These are phyloP conservation scores for Oscheius sp. DNA, from an alignment of 2,888 invertebrate genomes.

Conservation along the genomic window DNA sequence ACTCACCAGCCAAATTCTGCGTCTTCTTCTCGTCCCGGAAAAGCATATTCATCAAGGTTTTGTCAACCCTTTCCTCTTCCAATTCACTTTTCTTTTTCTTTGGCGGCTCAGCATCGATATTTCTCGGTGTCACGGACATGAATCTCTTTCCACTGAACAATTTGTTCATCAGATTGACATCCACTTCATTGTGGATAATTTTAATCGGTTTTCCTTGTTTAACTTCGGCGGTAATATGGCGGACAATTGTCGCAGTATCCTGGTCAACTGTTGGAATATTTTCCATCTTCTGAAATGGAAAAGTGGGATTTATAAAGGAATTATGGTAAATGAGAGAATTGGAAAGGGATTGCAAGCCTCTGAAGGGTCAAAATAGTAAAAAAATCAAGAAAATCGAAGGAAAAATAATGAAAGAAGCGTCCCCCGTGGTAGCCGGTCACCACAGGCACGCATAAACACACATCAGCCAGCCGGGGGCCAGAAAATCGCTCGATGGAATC, in stretches of 20 bases:
- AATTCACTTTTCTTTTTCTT: conserved; percentile 1
- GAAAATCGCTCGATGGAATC: conserved; percentile 18
- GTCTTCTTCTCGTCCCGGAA: background rate
- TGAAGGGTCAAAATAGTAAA: too few species aligned
- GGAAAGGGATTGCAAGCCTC: too few species aligned
- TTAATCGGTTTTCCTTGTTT: conserved; percentile 6
- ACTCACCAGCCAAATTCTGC: too few species aligned
- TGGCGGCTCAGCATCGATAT: background rate
- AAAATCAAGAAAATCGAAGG: too few species aligned
- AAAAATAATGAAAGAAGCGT: background rate
- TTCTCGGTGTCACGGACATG: background rate
- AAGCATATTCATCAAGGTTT: background rate
- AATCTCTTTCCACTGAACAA: conserved; percentile 6
- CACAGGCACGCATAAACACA: too few species aligned
- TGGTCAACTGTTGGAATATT: background rate
- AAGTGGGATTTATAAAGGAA: background rate
- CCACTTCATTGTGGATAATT: background rate
- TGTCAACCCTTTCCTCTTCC: background rate
- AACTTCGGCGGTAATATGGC: conserved; percentile 15
- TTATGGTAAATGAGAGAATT: too few species aligned
- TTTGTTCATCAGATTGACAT: conserved; percentile 20
- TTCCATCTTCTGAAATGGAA: background rate
- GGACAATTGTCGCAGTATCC: conserved; percentile 10
- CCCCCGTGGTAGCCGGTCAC: too few species aligned
- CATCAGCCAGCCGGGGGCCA: too few species aligned